Evolutionary conservation across 35 echinoderm and acorn worm genomes (phyloP), one percentile per base, ranked within the genome.

Genomic region (Stichopus chloronotus): DNA sequence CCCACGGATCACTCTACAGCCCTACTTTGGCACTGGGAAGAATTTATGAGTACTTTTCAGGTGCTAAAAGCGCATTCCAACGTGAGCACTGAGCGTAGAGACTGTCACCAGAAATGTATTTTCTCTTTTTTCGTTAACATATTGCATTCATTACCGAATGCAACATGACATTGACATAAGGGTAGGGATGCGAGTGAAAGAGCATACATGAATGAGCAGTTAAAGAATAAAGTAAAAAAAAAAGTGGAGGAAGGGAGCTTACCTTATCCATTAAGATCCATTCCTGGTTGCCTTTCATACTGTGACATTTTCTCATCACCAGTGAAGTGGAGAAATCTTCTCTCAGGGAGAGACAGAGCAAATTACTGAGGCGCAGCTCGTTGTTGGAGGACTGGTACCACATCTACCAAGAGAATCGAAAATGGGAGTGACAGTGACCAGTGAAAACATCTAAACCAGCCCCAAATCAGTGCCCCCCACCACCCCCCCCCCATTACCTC

Each of bases 301-400:
- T 95, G 84, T 99, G 95, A 78, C 97, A 99, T 92, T 99, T 99
- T 84, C 81, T 91, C 24, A 99, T 58, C 21, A 84, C 87, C 53
- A 95, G 93, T 17, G 57, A 63, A 14, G 91, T 24, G n/a, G 87
- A 43, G 55, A 84, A 89, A 83, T 96, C 92, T 81, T 87, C 78
- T 71, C 91, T 91, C 7, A 88, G 56, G 76, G 95, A 95, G 56
- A 99, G 88, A 59, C 97, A 99, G 4, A 99, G 77, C 9, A 92
- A 21, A 55, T 99, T 94, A 5, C 87, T 93, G 57, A 96, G 89
- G 5, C 92, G 90, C 1, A 96, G 77, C 84, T 99, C 97, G 90
- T 96, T 61, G 5, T 82, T 76, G 13, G 87, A 65, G 79, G 95
- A 89, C 56, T 96, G 91, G 81, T 96, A 96, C 97, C 97, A 99